Percentiles rank a stretch among this genome's conserved stretches.
These are phyloP conservation scores for Malurus leucopterus DNA, from an alignment of 2,797 vertebrate species.

Conservation along the genomic window DNA sequence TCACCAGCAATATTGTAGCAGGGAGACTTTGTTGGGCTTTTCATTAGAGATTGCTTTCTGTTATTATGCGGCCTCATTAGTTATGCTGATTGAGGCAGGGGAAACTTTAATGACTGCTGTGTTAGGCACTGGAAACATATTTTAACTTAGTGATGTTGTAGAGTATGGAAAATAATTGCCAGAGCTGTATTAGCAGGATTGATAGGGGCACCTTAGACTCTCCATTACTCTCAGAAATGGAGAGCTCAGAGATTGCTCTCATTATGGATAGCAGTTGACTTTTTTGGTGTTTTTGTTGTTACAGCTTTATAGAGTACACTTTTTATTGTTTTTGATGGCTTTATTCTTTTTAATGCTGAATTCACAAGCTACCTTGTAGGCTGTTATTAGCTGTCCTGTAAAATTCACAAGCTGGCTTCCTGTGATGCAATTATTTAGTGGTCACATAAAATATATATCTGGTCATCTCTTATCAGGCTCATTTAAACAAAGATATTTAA, in stretches of 20 bases:
- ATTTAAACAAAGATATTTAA: constrained; percentile 65
- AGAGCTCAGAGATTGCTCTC: neutral
- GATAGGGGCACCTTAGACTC: constrained; percentile 1
- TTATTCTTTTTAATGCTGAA: constrained; percentile 49
- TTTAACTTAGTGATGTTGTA: constrained; percentile 36
- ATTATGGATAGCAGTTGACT: constrained; percentile 1
- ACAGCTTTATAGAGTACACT: constrained; percentile 26
- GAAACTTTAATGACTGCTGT: constrained; percentile 40
- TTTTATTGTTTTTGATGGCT: constrained; percentile 46
- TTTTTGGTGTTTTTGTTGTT: constrained; percentile 22
- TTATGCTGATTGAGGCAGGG: constrained; percentile 37
- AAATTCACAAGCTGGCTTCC: constrained; percentile 22
- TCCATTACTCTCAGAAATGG: neutral
- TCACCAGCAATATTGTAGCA: neutral
- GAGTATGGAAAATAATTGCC: constrained; percentile 33
- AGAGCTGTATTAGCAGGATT: constrained; percentile 19
- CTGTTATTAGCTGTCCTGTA: constrained; percentile 55
- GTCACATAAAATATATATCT: constrained; percentile 68
- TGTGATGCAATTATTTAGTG: constrained; percentile 56
- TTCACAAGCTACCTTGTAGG: constrained; percentile 26
- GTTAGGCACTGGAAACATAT: constrained; percentile 29
- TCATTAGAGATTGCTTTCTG: constrained; percentile 46
- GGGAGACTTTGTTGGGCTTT: constrained; percentile 21
- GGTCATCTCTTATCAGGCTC: constrained; percentile 67
- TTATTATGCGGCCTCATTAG: constrained; percentile 41